phyloP scores from a whole-genome alignment of 2,113 vertebrate species.

The Pavo muticus region DNA sequence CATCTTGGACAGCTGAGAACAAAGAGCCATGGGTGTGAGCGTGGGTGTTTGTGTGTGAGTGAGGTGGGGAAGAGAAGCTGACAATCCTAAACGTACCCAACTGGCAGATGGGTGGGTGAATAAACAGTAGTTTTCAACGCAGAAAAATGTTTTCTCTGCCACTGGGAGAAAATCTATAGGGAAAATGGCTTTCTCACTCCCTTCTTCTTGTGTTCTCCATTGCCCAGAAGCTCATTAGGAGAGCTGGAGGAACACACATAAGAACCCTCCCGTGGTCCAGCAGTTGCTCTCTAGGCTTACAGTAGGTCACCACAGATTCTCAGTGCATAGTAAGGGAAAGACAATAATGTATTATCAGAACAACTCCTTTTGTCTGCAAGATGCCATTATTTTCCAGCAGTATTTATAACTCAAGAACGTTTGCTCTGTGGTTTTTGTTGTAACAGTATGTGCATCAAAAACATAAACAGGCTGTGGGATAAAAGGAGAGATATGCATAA shows the following conservation, averaged over 20 bases:
- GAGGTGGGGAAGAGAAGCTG: background rate
- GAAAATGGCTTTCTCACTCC: background rate
- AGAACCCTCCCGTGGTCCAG: background rate
- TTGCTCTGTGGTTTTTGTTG: background rate
- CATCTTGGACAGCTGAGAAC: background rate
- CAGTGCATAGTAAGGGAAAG: background rate
- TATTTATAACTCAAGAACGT: background rate
- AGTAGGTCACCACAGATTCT: background rate
- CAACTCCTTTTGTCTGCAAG: background rate
- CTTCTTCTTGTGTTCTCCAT: background rate
- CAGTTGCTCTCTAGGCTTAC: background rate
- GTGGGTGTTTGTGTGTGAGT: too few species aligned
- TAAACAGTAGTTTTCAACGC: background rate
- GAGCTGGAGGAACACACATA: background rate
- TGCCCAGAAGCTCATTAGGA: background rate
- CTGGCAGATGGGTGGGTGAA: background rate
- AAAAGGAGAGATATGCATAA: background rate
- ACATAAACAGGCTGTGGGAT: background rate
- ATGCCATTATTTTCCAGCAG: background rate
- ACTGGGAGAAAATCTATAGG: background rate
- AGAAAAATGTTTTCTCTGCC: background rate
- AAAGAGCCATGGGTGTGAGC: background rate
- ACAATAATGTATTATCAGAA: background rate
- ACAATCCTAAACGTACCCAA: background rate
- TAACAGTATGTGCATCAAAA: background rate